Evolutionary conservation across 1,140 invertebrate genomes (phyloP).

Genomic region (Psix sp.): DNA sequence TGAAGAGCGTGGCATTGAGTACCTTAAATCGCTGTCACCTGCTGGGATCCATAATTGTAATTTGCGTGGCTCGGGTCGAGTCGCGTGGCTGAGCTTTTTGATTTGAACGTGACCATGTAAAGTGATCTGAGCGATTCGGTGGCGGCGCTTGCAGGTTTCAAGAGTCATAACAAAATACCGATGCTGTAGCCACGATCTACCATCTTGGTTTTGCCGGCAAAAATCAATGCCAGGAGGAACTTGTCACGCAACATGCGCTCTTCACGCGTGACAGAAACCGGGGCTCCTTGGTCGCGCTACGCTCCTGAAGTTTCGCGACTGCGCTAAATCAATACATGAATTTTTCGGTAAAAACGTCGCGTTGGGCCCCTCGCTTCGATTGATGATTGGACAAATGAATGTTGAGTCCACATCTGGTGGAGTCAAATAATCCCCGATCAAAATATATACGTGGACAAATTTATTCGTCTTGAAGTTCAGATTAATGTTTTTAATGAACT

Average conservation of each 20-base stretch:
- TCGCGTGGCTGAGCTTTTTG: slow-evolving; percentile 45
- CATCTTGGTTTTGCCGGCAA: slow-evolving; percentile 68
- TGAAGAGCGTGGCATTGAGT: slow-evolving; percentile 22
- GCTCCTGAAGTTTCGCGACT: slow-evolving; percentile 44
- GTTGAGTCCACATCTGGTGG: too few relatives aligned
- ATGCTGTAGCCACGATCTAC: slow-evolving; percentile 62
- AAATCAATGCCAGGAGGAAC: slow-evolving; percentile 69
- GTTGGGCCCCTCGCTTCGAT: neutral
- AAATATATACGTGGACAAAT: too few relatives aligned
- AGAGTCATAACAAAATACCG: slow-evolving; percentile 66
- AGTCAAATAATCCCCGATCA: too few relatives aligned
- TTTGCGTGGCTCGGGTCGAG: slow-evolving; percentile 40
- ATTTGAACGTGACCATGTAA: slow-evolving; percentile 43
- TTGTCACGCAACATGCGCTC: slow-evolving; percentile 58
- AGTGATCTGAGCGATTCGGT: slow-evolving; percentile 13
- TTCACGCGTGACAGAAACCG: slow-evolving; percentile 53
- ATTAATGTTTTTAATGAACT: too few relatives aligned
- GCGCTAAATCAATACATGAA: slow-evolving; percentile 43
- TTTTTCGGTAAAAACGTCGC: slow-evolving; percentile 37
- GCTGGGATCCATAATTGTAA: slow-evolving; percentile 64
- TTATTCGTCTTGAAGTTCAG: too few relatives aligned
- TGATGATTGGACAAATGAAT: too few relatives aligned
- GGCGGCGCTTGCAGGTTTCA: slow-evolving; percentile 27
- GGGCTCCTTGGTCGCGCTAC: slow-evolving; percentile 17
- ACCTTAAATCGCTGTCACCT: slow-evolving; percentile 68